Base-by-base conservation (phyloP, 2,888 invertebrate species). In the Melitaea athalia region DNA sequence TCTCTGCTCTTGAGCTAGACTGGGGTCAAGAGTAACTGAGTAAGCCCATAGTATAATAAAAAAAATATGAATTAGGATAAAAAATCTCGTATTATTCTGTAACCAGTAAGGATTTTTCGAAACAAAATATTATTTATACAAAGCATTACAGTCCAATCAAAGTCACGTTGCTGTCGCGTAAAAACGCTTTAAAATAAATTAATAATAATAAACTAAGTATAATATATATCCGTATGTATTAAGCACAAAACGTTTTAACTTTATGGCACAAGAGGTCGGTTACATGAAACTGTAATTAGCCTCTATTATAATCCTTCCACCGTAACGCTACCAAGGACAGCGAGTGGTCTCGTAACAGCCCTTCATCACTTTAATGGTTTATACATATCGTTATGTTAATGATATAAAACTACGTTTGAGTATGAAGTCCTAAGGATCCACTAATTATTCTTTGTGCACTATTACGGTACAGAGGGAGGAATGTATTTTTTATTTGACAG, bases 211-310 rank as follows among this genome's bases (percentile, higher is more conserved):
- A 57, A 47, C 55, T 3, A 24, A 24, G 6, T 52, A 65, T 65
- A 15, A 45, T 53, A 49, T 17, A 63, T 43, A 63, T 57, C 31
- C 42, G 50, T 47, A 61, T 55, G 50, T 24, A 55, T 52, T 64
- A 42, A 3, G 49, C 61, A 12, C 64, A 59, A 61, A 69, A 49
- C 64, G 55, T 64, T 69, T 38, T 64, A 64, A 55, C 60, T 59
- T 69, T 62, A 69, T 62, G 61, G 49, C 49, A 50, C 64, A 47
- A 62, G 67, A 67, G 65, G 62, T 65, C 62, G 65, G 69, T 65
- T 62, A 63, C 63, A 65, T 69, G 69, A 69, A 62, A 69, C 65
- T 69, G 69, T 59, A 66, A 69, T 69, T 69, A 69, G 62, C 62
- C 62, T 69, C 65, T 59, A 69, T 69, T 65, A 69, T 65, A 69